Percentiles rank a stretch among this genome's conserved stretches.
Evolutionary conservation across 2,888 invertebrate genomes (phyloP).

Genomic region (Proisotoma minuta): DNA sequence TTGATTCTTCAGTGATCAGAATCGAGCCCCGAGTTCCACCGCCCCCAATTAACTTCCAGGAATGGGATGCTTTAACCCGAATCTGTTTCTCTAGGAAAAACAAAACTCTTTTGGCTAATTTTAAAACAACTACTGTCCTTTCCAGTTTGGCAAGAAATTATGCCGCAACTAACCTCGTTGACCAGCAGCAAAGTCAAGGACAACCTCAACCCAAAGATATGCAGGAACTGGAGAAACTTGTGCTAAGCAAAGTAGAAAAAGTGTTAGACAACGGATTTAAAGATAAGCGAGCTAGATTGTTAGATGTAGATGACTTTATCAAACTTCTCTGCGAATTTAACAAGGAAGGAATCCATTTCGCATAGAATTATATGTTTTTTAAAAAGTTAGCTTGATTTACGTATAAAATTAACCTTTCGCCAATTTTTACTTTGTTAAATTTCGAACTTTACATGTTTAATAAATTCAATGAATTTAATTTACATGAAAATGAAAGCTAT

Average conservation of each 20-base stretch:
- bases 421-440: not conserved
- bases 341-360: constrained; percentile 87
- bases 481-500: no score
- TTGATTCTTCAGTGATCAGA: constrained; percentile 95
- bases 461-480: no score
- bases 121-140: constrained; percentile 78
- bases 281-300: constrained; percentile 77
- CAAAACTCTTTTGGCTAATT: constrained; percentile 85
- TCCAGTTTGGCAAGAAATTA: constrained; percentile 80
- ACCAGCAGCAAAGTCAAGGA: not conserved
- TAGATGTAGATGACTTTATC: constrained; percentile 97
- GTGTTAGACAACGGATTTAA: constrained; percentile 68
- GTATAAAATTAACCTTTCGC: not conserved
- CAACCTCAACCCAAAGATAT: constrained; percentile 61
- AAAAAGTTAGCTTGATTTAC: not conserved
- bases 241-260: constrained; percentile 71
- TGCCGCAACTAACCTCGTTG: constrained; percentile 16
- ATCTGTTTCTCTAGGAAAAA: constrained; percentile 95
- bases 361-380: constrained; percentile 52
- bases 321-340: constrained; percentile 63
- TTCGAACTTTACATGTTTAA: no score
- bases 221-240: constrained; percentile 53
- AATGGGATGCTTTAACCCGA: constrained; percentile 97
- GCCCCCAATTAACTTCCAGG: constrained; percentile 89
- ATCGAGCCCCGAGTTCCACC: constrained; percentile 97